Evolutionary conservation across 2,888 invertebrate species (phyloP).

Genomic region (Heliconius cydno): DNA sequence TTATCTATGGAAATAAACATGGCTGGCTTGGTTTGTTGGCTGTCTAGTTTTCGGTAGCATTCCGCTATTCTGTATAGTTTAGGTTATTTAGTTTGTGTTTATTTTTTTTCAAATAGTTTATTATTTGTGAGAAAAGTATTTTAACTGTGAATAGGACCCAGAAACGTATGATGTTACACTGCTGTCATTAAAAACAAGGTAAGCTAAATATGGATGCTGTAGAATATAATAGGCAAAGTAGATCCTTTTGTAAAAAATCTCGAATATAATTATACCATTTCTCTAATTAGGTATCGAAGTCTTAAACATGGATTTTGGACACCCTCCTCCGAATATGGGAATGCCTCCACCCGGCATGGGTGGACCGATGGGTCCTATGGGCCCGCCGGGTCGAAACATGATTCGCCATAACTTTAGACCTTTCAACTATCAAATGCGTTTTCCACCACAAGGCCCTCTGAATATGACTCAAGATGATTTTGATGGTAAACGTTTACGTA

Average conservation of each 20-base stretch:
- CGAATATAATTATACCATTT: conserved; percentile 66
- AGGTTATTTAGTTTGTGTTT: conserved; percentile 56
- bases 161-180: conserved; percentile 72
- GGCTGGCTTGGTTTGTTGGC: conserved; percentile 59
- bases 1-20: conserved; percentile 54
- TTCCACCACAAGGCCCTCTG: conserved; percentile 82
- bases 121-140: conserved; percentile 32
- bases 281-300: conserved; percentile 78
- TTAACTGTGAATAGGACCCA: conserved; percentile 54
- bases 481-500: conserved; percentile 97
- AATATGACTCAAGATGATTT: conserved; percentile 94
- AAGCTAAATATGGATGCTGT: conserved; percentile 53
- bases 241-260: conserved; percentile 15
- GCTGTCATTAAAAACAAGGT: conserved; percentile 67
- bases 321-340: conserved; percentile 76
- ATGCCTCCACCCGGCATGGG: conserved; percentile 74
- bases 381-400: conserved; percentile 72
- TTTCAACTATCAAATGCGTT: conserved; percentile 80
- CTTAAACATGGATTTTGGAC: conserved; percentile 78
- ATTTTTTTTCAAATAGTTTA: conserved; percentile 38
- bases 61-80: conserved; percentile 56
- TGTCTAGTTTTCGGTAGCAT: conserved; percentile 69
- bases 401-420: conserved; percentile 80
- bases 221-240: conserved; percentile 27
- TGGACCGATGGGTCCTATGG: conserved; percentile 64